Evolutionary conservation across 1,140 invertebrate species (phyloP).

Genomic region (Brachionus sp.): DNA sequence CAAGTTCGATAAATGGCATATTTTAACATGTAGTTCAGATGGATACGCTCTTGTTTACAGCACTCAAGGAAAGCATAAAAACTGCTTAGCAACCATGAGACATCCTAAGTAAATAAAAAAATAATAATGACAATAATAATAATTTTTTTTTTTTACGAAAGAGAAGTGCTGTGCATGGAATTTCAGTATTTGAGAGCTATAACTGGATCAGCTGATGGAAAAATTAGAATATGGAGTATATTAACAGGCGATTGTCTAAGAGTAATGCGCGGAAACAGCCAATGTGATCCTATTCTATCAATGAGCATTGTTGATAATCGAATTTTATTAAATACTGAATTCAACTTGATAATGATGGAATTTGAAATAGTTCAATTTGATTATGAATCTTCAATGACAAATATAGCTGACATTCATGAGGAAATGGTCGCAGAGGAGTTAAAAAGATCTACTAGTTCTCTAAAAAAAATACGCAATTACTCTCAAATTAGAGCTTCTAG

Average conservation of each 20-base stretch:
- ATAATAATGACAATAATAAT: neutral
- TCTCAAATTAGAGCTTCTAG: constrained; percentile 33
- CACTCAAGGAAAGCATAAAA: constrained; percentile 53
- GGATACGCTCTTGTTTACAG: constrained; percentile 58
- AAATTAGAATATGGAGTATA: constrained; percentile 59
- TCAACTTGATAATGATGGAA: constrained; percentile 56
- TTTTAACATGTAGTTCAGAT: constrained; percentile 56
- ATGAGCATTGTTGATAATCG: constrained; percentile 49
- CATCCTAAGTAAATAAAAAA: constrained; percentile 56
- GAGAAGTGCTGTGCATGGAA: constrained; percentile 57
- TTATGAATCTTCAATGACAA: constrained; percentile 49
- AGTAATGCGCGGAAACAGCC: constrained; percentile 59
- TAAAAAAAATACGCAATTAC: neutral
- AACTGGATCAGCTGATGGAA: constrained; percentile 58
- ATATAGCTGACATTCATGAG: constrained; percentile 50
- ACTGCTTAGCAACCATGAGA: constrained; percentile 55
- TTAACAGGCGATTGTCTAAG: constrained; percentile 57
- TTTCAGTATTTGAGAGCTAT: constrained; percentile 58
- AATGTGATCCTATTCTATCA: constrained; percentile 55
- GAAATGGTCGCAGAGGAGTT: neutral
- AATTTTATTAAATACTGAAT: constrained; percentile 57
- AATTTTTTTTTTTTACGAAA: constrained; percentile 47
- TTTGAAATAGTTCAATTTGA: constrained; percentile 58
- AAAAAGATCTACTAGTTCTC: neutral
- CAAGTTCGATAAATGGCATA: constrained; percentile 59